Evolutionary conservation across 2,797 vertebrate genomes (phyloP), one percentile per base, ranked within the genome.

Genomic region (Lacerta agilis): DNA sequence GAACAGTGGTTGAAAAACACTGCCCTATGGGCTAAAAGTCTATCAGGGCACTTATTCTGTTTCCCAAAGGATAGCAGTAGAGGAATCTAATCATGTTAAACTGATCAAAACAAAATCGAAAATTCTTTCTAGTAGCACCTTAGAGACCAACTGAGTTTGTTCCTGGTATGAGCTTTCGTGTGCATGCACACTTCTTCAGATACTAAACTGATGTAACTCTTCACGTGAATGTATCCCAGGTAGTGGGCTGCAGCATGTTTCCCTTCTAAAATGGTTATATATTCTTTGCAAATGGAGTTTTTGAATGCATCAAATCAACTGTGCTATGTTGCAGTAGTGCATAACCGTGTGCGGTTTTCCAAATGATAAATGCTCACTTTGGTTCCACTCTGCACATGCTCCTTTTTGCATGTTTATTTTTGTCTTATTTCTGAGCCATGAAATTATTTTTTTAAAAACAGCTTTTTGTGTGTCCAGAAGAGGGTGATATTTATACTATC

Each of bases 361-460:
- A 90, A 94, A 91, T 85, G 27, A 79, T 86, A 72, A 64, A n/a
- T 85, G 89, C 92, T 85, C 49, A 86, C 90, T 92, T 85, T 71
- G 86, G 78, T 91, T 91, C 86, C 79, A 0, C 27, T 90, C 88
- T 94, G 33, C 25, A 25, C 58, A 58, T 27, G 36, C 10, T 95
- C 89, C 71, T 92, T 89, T 95, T 77, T 86, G 86, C 92, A 45
- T 86, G 72, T n/a, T 76, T 91, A 91, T 91, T 95, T 93, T 95
- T 95, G 92, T 82, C 93, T 96, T 95, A 90, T 88, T 92, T 79
- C 88, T 92, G 89, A 86, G 91, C 94, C 91, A 73, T 87, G 83
- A 92, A 93, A 88, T 81, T 85, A 93, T 94, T 96, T 93, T 95
- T 95, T 90, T 93, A 4, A 49, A 49, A 49, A 49, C 92, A 95